Evolutionary conservation across 2,113 vertebrate genomes (phyloP), one percentile per base, ranked within the genome.

Genomic region (Phalacrocorax carbo): DNA sequence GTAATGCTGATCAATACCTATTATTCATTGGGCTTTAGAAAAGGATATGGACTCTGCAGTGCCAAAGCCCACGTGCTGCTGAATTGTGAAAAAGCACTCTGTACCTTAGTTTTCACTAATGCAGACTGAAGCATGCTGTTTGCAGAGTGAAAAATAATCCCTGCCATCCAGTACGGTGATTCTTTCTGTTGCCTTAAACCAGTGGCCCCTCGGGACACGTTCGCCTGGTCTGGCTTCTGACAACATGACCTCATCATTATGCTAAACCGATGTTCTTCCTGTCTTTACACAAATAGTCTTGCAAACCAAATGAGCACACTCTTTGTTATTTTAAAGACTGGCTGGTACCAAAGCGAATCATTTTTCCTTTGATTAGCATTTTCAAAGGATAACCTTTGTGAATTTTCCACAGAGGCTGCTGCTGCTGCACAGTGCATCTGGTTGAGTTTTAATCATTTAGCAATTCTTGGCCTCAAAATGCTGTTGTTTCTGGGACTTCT

Each of bases 381-480:
- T 97, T 88, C 95, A 97, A 95, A 97, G 94, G 88, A 68, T 94
- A 97, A 96, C 94, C 79, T 90, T 91, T 12, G 7, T 91, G 71
- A 82, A 93, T 93, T 79, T 94, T 96, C 77, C 29, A 27, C 70
- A 82, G 93, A 73, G 75, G 51, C 66, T 81, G 73, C 61, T 86
- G 54, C 55, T 81, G 83, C 91, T 66, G 36, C 36, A 8, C 17
- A 49, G 70, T 75, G 55, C 82, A 54, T 92, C 95, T 92, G 64
- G 70, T 88, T 92, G 57, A 95, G 88, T 94, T 94, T 92, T 85
- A 87, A 72, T 96, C 84, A 52, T 96, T 88, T 73, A 94, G 71
- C 51, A 95, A 73, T 73, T 75, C 48, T 49, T 62, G 38, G 75
- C 82, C 82, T 96, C 69, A 71, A 84, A 91, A 91, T 94, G 46